Evolutionary conservation across 2,113 vertebrate species (phyloP).

Genomic region (Cryptotis parvus): DNA sequence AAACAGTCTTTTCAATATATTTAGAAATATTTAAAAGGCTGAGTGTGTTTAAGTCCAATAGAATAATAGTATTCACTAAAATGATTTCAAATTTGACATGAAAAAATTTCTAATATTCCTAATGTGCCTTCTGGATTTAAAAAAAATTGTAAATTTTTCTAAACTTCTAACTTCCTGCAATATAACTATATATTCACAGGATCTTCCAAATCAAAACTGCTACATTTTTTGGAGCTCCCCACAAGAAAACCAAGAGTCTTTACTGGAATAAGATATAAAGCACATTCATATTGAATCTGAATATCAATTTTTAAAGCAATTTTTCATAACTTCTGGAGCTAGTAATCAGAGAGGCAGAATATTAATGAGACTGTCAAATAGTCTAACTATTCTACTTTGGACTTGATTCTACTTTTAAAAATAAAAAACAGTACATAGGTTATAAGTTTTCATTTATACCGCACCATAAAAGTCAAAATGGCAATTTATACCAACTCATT

Average conservation of each 20-base stretch:
- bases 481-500: conserved; percentile 39
- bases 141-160: conserved; percentile 80
- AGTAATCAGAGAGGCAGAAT: conserved; percentile 80
- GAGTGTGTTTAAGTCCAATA: not conserved
- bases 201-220: conserved; percentile 77
- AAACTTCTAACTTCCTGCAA: conserved; percentile 82
- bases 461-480: conserved; percentile 43
- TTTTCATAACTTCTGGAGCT: conserved; percentile 84
- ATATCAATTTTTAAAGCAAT: conserved; percentile 85
- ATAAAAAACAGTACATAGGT: conserved; percentile 20
- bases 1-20: conserved; percentile 19
- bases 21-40: conserved; percentile 47
- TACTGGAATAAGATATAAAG: conserved; percentile 77
- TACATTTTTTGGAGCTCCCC: conserved; percentile 75
- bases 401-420: conserved; percentile 65
- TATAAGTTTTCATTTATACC: conserved; percentile 39
- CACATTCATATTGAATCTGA: conserved; percentile 81
- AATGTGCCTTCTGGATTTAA: conserved; percentile 60
- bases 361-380: conserved; percentile 63
- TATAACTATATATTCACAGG: conserved; percentile 86
- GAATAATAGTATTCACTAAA: not conserved
- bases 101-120: conserved; percentile 50
- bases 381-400: not conserved
- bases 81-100: conserved; percentile 60
- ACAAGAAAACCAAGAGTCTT: conserved; percentile 73